Evolutionary conservation across 2,888 invertebrate genomes (phyloP).

Genomic region (Bedellia somnulentella): DNA sequence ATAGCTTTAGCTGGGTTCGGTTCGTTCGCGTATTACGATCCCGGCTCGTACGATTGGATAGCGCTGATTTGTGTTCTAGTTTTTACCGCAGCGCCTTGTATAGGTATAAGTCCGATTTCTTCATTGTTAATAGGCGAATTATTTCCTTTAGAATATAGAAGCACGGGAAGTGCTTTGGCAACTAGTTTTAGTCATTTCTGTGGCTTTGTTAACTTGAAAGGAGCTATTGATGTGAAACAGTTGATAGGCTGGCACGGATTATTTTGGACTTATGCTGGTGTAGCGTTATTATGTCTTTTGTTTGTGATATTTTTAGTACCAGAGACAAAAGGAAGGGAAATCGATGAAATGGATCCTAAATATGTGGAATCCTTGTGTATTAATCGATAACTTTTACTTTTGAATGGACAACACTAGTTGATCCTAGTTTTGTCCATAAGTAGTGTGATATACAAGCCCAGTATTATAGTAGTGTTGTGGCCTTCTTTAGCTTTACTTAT

Average conservation of each 20-base stretch:
- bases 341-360: slow-evolving; percentile 84
- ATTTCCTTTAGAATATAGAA: slow-evolving; percentile 71
- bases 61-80: slow-evolving; percentile 81
- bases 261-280: slow-evolving; percentile 84
- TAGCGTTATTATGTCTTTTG: slow-evolving; percentile 76
- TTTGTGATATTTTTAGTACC: slow-evolving; percentile 85
- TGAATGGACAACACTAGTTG: not conserved
- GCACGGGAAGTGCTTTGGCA: slow-evolving; percentile 70
- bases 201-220: slow-evolving; percentile 82
- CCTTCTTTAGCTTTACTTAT: too few species aligned
- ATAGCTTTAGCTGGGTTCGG: slow-evolving; percentile 82
- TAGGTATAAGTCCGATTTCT: slow-evolving; percentile 77
- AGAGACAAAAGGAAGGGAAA: slow-evolving; percentile 86
- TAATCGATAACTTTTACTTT: slow-evolving; percentile 39
- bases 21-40: slow-evolving; percentile 76
- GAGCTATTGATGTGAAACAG: slow-evolving; percentile 77
- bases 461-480: too few species aligned
- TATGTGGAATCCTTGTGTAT: slow-evolving; percentile 60
- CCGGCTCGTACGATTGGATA: slow-evolving; percentile 74
- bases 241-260: slow-evolving; percentile 76
- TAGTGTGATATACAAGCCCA: too few species aligned
- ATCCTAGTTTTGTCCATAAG: too few species aligned
- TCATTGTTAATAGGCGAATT: slow-evolving; percentile 72
- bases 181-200: slow-evolving; percentile 85
- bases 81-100: slow-evolving; percentile 80